phyloP scores from a whole-genome alignment of 2,888 invertebrate species.

The Graphium colonna region DNA sequence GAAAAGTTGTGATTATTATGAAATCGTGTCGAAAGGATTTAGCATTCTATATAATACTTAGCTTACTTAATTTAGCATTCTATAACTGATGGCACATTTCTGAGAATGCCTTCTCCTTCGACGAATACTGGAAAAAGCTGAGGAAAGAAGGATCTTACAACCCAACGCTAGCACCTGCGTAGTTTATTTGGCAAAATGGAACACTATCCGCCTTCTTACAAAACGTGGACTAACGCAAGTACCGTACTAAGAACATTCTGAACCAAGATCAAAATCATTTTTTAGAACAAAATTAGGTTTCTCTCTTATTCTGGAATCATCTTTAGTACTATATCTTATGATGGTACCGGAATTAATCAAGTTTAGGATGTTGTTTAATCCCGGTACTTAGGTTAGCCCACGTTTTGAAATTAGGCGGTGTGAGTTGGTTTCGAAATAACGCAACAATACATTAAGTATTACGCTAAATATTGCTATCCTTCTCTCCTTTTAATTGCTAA shows the following conservation, averaged over 20 bases:
- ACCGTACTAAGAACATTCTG: no score
- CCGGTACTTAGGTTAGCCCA: no score
- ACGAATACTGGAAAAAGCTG: slow-evolving; percentile 74
- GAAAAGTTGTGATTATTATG: slow-evolving; percentile 73
- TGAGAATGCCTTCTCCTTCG: slow-evolving; percentile 69
- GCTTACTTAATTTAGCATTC: no score
- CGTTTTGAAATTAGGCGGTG: no score
- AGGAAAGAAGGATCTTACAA: slow-evolving; percentile 78
- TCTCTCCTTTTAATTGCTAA: slow-evolving; percentile 61
- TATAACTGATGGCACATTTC: slow-evolving; percentile 76
- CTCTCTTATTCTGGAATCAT: no score
- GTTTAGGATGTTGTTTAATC: no score
- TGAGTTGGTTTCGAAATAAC: slow-evolving; percentile 23
- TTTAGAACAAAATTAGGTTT: no score
- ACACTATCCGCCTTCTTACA: no score
- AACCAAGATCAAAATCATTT: no score
- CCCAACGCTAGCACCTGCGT: slow-evolving; percentile 67
- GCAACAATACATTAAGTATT: not conserved
- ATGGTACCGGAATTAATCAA: no score
- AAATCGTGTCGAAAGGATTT: slow-evolving; percentile 66
- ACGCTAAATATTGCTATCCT: slow-evolving; percentile 50
- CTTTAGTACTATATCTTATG: no score
- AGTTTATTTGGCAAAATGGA: slow-evolving; percentile 52
- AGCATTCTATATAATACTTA: slow-evolving; percentile 73
- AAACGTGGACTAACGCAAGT: no score